A percentile compares a stretch with the other conserved stretches of the same genome.
phyloP scores from a whole-genome alignment of 2,888 invertebrate genomes.

The Empis livida region DNA sequence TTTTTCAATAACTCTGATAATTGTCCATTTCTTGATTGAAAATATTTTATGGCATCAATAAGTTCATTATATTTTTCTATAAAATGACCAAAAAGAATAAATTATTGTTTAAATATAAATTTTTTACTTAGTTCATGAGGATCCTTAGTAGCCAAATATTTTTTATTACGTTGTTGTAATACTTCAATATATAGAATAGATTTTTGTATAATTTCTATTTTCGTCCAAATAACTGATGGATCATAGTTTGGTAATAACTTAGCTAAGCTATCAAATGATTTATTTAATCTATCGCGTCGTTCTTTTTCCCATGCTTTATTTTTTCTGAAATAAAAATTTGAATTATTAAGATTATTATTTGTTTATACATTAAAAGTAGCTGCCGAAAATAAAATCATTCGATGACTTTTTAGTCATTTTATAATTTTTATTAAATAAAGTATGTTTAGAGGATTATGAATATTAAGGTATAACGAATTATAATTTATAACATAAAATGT shows the following conservation, averaged over 20 bases:
- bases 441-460: no score
- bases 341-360: no score
- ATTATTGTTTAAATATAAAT: neutral
- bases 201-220: constrained; percentile 35
- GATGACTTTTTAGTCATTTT: no score
- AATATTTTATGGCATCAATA: constrained; percentile 12
- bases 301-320: constrained; percentile 46
- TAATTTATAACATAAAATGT: no score
- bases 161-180: constrained; percentile 29
- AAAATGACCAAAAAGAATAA: no score
- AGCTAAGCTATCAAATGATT: constrained; percentile 25
- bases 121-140: constrained; percentile 12
- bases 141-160: constrained; percentile 17
- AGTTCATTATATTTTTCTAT: constrained; percentile 15
- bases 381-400: no score
- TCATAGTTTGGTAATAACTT: constrained; percentile 29
- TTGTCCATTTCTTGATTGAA: constrained; percentile 15
- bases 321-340: constrained; percentile 11
- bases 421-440: no score
- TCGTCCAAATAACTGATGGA: constrained; percentile 31
- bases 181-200: constrained; percentile 31
- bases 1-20: constrained; percentile 14
- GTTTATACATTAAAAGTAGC: no score
- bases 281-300: constrained; percentile 43
- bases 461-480: no score